Evolutionary conservation across 1,140 invertebrate species (phyloP).

Genomic region (Drosophila willistoni): DNA sequence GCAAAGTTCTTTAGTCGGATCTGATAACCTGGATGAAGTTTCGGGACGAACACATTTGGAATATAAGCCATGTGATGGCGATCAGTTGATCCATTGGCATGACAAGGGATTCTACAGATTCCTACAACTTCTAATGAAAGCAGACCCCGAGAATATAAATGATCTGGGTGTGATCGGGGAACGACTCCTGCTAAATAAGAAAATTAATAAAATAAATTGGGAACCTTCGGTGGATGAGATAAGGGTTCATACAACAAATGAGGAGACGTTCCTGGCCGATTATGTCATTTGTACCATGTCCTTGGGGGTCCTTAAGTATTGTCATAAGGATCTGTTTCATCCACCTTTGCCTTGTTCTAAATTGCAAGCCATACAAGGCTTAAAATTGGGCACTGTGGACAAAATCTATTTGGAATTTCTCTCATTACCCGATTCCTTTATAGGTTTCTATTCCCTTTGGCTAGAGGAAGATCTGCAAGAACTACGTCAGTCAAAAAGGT

Average conservation of each 20-base stretch:
- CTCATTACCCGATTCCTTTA: slow-evolving; percentile 86
- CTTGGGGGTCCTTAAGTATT: slow-evolving; percentile 88
- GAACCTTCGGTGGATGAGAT: slow-evolving; percentile 30
- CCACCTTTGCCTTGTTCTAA: slow-evolving; percentile 86
- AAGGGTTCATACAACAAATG: slow-evolving; percentile 73
- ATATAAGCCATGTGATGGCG: slow-evolving; percentile 85
- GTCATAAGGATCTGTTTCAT: slow-evolving; percentile 84
- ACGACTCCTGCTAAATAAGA: slow-evolving; percentile 74
- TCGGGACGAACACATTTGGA: slow-evolving; percentile 60
- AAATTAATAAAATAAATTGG: slow-evolving; percentile 83
- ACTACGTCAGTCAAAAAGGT: slow-evolving; percentile 83
- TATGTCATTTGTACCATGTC: slow-evolving; percentile 88
- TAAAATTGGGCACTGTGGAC: slow-evolving; percentile 88
- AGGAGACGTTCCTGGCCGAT: slow-evolving; percentile 85
- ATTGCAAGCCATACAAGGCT: slow-evolving; percentile 85
- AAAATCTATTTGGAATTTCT: slow-evolving; percentile 90
- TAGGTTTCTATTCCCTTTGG: slow-evolving; percentile 85
- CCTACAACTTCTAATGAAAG: slow-evolving; percentile 84
- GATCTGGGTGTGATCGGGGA: slow-evolving; percentile 40
- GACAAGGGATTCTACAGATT: slow-evolving; percentile 81
- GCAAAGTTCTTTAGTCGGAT: slow-evolving; percentile 84
- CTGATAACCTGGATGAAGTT: slow-evolving; percentile 84
- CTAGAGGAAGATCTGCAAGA: slow-evolving; percentile 84
- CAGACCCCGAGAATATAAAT: slow-evolving; percentile 83
- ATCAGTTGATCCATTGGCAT: slow-evolving; percentile 86